Evolutionary conservation across 2,888 invertebrate genomes (phyloP).

Genomic region (Lithophane ornitopus): DNA sequence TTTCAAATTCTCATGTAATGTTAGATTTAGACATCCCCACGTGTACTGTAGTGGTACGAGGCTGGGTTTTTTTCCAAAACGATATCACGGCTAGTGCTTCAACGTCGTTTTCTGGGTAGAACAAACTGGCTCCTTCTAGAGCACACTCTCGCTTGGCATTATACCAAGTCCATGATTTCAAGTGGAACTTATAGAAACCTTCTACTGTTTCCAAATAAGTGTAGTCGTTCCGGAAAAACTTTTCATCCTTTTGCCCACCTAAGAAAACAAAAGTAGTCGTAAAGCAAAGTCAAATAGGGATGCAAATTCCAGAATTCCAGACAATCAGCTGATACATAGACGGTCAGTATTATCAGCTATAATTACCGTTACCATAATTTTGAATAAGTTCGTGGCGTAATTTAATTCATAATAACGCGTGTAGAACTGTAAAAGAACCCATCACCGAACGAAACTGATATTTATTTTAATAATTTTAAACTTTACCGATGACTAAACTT

Average conservation of each 20-base stretch:
- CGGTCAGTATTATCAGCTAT: too few species aligned
- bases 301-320: too few species aligned
- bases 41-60: conserved; percentile 57
- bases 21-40: conserved; percentile 72
- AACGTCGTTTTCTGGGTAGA: conserved; percentile 76
- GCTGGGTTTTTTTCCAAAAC: conserved; percentile 71
- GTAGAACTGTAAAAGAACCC: too few species aligned
- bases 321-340: too few species aligned
- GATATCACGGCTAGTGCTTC: conserved; percentile 73
- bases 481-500: too few species aligned
- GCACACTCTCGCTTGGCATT: conserved; percentile 77
- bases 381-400: too few species aligned
- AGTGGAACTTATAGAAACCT: conserved; percentile 83
- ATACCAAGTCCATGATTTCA: conserved; percentile 74
- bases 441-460: too few species aligned
- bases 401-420: too few species aligned
- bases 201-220: conserved; percentile 72
- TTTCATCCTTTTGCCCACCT: conserved; percentile 75
- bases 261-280: conserved; percentile 4
- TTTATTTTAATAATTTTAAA: too few species aligned
- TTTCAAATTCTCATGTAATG: conserved; percentile 8
- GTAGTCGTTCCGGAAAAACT: conserved; percentile 82
- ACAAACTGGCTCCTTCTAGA: conserved; percentile 77
- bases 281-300: background rate
- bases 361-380: too few species aligned